phyloP scores from a whole-genome alignment of 2,888 invertebrate genomes.

The Malthinus flaveolus region DNA sequence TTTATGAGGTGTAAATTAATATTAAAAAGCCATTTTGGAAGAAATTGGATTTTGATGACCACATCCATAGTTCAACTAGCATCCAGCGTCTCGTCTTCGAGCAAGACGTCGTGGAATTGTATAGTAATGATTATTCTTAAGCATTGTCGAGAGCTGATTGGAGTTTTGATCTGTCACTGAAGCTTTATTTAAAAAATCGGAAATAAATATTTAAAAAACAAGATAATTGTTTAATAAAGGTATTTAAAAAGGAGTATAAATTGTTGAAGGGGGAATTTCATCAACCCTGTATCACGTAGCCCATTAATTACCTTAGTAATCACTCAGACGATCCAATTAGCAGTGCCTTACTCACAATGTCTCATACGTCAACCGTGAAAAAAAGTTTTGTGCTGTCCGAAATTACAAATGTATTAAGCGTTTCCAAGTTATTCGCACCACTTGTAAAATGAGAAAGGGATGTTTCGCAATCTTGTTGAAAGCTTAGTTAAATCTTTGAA shows the following conservation, averaged over 20 bases:
- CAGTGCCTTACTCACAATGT: slow-evolving; percentile 36
- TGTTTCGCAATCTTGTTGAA: slow-evolving; percentile 7
- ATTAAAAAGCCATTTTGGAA: no score
- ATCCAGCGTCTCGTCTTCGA: no score
- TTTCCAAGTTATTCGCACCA: slow-evolving; percentile 5
- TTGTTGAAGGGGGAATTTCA: slow-evolving; percentile 37
- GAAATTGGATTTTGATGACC: no score
- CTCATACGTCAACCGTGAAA: slow-evolving; percentile 30
- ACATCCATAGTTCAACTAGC: no score
- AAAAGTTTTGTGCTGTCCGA: slow-evolving; percentile 24
- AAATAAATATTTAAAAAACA: background rate
- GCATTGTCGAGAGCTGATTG: no score
- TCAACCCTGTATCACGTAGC: slow-evolving; percentile 44
- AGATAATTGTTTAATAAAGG: slow-evolving; percentile 15
- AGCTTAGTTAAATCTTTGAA: background rate
- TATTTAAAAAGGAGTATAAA: slow-evolving; percentile 37
- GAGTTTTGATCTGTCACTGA: no score
- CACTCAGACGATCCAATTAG: slow-evolving; percentile 47
- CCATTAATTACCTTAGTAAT: slow-evolving; percentile 51
- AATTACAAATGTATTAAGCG: slow-evolving; percentile 12
- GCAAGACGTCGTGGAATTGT: no score
- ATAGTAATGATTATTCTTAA: no score
- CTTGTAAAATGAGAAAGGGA: slow-evolving; percentile 7
- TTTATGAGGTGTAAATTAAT: no score
- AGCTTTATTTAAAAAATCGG: no score